phyloP scores from a whole-genome alignment of 2,888 invertebrate genomes.

The Leptura quadrifasciata region DNA sequence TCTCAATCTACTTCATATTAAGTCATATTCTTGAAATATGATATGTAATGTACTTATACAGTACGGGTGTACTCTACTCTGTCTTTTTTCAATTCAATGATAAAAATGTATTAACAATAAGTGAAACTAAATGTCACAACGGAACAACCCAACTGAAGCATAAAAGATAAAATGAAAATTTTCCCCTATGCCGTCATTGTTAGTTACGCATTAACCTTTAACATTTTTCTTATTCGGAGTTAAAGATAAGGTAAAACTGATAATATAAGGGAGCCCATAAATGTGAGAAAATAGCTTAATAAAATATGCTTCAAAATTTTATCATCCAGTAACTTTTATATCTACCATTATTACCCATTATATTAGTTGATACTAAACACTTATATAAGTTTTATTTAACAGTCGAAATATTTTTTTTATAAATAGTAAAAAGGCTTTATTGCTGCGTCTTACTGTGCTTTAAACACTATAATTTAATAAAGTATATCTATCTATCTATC shows the following conservation, averaged over 20 bases:
- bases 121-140: too few species aligned
- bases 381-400: background rate
- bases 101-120: too few species aligned
- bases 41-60: too few species aligned
- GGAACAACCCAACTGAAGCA: too few species aligned
- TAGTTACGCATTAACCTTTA: too few species aligned
- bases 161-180: too few species aligned
- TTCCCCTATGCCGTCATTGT: too few species aligned
- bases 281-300: background rate
- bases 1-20: too few species aligned
- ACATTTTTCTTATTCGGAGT: background rate
- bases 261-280: background rate
- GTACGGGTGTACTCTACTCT: too few species aligned
- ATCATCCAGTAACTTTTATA: background rate
- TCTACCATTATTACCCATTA: background rate
- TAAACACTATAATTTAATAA: background rate
- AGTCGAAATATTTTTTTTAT: background rate
- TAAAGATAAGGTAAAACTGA: background rate
- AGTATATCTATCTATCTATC: background rate
- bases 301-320: background rate
- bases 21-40: too few species aligned
- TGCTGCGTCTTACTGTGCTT: background rate
- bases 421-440: background rate
- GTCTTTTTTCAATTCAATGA: too few species aligned
- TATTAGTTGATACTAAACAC: background rate